Percentiles rank a stretch among this genome's conserved stretches.
phyloP scores from a whole-genome alignment of 2,888 invertebrate genomes.

The Zaprionus obscuricornis region DNA sequence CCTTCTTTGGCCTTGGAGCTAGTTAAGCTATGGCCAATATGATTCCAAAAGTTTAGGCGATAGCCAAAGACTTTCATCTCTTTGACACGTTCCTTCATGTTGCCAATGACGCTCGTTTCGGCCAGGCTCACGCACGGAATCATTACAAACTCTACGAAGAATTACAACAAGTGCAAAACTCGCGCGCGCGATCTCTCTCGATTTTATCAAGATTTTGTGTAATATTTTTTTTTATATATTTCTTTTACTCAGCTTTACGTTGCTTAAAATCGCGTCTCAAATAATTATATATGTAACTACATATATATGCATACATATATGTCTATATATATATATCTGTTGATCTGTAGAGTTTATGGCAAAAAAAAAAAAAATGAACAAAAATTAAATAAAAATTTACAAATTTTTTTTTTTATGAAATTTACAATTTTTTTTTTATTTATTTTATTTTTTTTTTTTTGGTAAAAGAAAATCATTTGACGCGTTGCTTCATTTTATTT shows the following conservation, averaged over 20 bases:
- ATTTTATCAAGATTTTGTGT: too few species aligned
- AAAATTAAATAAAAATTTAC: conserved; percentile 2
- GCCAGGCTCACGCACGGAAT: conserved; percentile 84
- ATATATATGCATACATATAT: conserved; percentile 21
- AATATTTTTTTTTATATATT: conserved; percentile 10
- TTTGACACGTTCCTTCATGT: conserved; percentile 85
- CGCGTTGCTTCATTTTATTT: conserved; percentile 5
- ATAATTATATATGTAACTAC: not conserved
- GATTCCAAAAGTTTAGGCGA: conserved; percentile 85
- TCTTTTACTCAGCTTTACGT: not conserved
- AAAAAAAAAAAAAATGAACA: conserved; percentile 7
- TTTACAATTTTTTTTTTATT: conserved; percentile 11
- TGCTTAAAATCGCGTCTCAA: conserved; percentile 25
- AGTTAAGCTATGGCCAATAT: conserved; percentile 83
- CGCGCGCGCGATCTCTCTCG: too few species aligned
- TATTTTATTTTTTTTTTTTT: conserved; percentile 15
- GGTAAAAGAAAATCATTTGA: conserved; percentile 47
- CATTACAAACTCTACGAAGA: conserved; percentile 69
- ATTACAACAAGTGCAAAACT: conserved; percentile 13
- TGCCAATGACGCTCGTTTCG: conserved; percentile 84
- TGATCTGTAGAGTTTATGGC: conserved; percentile 24
- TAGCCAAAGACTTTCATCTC: conserved; percentile 85
- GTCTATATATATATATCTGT: too few species aligned
- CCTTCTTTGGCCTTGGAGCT: conserved; percentile 82
- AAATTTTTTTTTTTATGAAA: too few species aligned